Percentiles rank a stretch among this genome's conserved stretches.
Evolutionary conservation across 2,797 vertebrate species (phyloP).

Genomic region (Gephyroberyx darwinii): DNA sequence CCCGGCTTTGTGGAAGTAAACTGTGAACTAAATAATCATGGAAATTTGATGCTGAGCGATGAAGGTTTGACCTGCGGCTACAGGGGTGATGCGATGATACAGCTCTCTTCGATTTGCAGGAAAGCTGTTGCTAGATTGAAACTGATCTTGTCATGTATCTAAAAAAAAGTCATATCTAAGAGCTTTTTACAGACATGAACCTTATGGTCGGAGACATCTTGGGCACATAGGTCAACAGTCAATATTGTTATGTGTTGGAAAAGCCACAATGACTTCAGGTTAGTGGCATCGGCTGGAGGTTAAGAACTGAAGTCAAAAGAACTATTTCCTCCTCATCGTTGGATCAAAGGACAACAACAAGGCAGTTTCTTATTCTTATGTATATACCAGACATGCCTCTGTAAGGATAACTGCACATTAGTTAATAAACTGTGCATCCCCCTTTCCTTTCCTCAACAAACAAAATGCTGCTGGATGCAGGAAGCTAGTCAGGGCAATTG

Average conservation of each 20-base stretch:
- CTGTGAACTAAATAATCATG: slow-evolving; percentile 4
- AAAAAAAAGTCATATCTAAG: neutral
- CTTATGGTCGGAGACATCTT: neutral
- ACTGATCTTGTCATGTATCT: neutral
- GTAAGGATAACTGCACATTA: slow-evolving; percentile 17
- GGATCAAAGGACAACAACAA: slow-evolving; percentile 25
- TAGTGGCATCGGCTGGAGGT: neutral
- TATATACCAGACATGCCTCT: slow-evolving; percentile 35
- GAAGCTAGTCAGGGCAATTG: slow-evolving; percentile 7
- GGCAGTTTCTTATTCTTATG: slow-evolving; percentile 20
- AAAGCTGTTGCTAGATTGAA: neutral
- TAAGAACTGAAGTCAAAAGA: neutral
- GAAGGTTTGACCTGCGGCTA: neutral
- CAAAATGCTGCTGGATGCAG: slow-evolving; percentile 5
- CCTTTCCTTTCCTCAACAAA: neutral
- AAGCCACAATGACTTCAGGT: slow-evolving; percentile 10
- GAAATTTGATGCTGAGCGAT: neutral
- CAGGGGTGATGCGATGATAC: neutral
- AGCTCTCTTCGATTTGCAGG: neutral
- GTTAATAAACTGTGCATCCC: slow-evolving; percentile 13
- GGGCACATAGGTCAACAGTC: neutral
- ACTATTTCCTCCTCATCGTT: slow-evolving; percentile 13
- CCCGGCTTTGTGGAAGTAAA: neutral
- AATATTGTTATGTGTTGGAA: neutral
- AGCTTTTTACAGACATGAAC: neutral